These are phyloP conservation scores for Gouania willdenowi DNA, from an alignment of 2,797 vertebrate species.

Conservation along the genomic window DNA sequence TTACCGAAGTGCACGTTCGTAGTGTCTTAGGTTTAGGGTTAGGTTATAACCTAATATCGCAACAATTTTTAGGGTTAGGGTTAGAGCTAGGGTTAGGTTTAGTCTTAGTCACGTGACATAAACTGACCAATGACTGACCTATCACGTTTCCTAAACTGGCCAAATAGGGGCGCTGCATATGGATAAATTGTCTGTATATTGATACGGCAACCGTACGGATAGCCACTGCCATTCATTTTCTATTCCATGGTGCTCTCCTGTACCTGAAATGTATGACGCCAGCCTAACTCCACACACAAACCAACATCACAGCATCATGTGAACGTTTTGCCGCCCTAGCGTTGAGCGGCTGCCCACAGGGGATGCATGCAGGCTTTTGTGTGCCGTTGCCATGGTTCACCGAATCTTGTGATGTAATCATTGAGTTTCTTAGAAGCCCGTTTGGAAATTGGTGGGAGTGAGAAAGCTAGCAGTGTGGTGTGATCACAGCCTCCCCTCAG, in stretches of 20 bases:
- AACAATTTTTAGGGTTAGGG: no score
- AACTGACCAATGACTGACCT: no score
- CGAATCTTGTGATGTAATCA: slow-evolving; percentile 54
- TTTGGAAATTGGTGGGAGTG: slow-evolving; percentile 45
- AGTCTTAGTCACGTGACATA: no score
- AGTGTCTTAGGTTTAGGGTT: no score
- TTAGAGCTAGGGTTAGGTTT: no score
- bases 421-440: slow-evolving; percentile 54
- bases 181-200: no score
- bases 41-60: no score
- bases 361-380: slow-evolving; percentile 53
- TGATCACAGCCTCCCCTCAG: slow-evolving; percentile 40
- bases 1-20: no score
- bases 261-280: slow-evolving; percentile 36
- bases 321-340: slow-evolving; percentile 25
- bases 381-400: slow-evolving; percentile 44
- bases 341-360: slow-evolving; percentile 13
- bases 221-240: neutral
- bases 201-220: no score
- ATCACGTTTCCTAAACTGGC: no score
- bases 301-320: slow-evolving; percentile 39
- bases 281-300: slow-evolving; percentile 6
- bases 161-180: no score
- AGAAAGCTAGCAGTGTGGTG: slow-evolving; percentile 62
- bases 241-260: slow-evolving; percentile 6